phyloP scores from a whole-genome alignment of 1,140 invertebrate genomes.

The Ridgeia piscesae region DNA sequence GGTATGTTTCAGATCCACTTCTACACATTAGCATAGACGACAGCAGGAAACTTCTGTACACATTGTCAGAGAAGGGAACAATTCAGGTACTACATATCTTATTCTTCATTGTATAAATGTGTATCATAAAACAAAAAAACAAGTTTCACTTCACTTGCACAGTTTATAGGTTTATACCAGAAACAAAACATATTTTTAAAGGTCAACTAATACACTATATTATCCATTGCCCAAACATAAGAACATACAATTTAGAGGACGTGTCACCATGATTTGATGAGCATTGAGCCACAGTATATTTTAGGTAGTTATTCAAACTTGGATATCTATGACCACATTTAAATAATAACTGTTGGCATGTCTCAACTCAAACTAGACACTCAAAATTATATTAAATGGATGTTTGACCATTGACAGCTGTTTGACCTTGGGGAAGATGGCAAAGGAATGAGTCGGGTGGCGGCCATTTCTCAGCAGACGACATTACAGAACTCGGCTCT shows the following conservation, averaged over 20 bases:
- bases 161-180: neutral
- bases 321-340: too few relatives aligned
- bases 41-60: constrained; percentile 85
- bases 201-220: too few relatives aligned
- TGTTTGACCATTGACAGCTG: constrained; percentile 63
- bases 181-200: neutral
- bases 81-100: constrained; percentile 55
- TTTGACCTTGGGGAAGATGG: constrained; percentile 86
- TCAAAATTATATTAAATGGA: neutral
- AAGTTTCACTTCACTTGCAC: neutral
- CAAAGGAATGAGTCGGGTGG: constrained; percentile 70
- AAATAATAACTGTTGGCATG: neutral
- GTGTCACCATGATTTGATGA: too few relatives aligned
- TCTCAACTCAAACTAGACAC: neutral
- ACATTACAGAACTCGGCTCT: constrained; percentile 76
- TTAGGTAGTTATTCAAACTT: too few relatives aligned
- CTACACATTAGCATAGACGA: constrained; percentile 89
- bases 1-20: constrained; percentile 73
- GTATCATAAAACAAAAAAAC: neutral
- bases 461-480: constrained; percentile 75
- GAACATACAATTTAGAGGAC: too few relatives aligned
- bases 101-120: neutral
- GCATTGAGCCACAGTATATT: too few relatives aligned
- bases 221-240: too few relatives aligned
- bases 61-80: constrained; percentile 70